These are phyloP conservation scores for Chironomus tentans DNA, from an alignment of 2,888 invertebrate species.

Conservation along the genomic window DNA sequence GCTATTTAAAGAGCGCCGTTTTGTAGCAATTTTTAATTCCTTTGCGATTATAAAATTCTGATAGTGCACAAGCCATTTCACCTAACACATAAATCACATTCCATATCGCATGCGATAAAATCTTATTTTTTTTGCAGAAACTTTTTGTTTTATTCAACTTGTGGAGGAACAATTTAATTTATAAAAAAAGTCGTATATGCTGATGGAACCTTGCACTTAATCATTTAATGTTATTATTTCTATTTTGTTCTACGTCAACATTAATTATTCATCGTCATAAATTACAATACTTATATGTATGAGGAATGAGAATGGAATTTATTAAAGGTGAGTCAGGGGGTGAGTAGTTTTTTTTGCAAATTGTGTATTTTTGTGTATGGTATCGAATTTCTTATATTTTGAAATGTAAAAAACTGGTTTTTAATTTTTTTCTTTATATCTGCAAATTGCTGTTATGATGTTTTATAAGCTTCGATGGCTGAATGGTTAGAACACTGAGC, in stretches of 20 bases:
- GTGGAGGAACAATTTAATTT: conserved; percentile 13
- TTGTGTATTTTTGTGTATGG: too few species aligned
- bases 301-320: neutral
- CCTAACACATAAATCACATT: conserved; percentile 22
- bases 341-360: too few species aligned
- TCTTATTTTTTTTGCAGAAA: neutral
- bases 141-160: neutral
- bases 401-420: too few species aligned
- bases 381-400: too few species aligned
- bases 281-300: neutral
- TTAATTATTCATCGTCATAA: conserved; percentile 20
- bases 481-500: too few species aligned
- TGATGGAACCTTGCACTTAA: neutral
- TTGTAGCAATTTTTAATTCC: neutral
- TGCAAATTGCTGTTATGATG: too few species aligned
- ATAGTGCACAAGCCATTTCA: conserved; percentile 7
- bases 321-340: too few species aligned
- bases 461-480: too few species aligned
- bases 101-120: conserved; percentile 7
- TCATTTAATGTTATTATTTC: neutral
- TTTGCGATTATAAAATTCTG: conserved; percentile 14
- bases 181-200: neutral
- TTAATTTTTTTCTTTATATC: too few species aligned
- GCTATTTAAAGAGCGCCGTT: conserved; percentile 7
- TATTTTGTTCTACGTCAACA: conserved; percentile 24